Evolutionary conservation across 1,140 invertebrate genomes (phyloP).

Genomic region (Galendromus occidentalis): DNA sequence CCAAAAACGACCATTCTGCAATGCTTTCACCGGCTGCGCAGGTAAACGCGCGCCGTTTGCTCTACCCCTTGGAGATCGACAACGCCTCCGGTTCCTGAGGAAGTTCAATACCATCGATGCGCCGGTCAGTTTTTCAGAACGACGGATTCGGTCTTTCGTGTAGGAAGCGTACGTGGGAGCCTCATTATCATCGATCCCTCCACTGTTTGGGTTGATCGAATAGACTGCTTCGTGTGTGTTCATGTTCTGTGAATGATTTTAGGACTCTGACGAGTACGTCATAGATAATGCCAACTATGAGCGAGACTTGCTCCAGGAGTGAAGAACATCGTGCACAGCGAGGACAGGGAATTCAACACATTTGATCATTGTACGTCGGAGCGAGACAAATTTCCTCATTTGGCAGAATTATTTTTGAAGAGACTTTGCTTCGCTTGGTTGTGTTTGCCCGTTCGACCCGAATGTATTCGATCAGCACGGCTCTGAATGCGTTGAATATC

Average conservation of each 20-base stretch:
- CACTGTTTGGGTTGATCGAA: not conserved
- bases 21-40: not conserved
- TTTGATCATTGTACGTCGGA: too few relatives aligned
- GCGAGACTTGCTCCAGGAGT: not conserved
- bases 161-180: not conserved
- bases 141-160: not conserved
- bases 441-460: too few relatives aligned
- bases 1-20: conserved; percentile 4
- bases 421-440: too few relatives aligned
- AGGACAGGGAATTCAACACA: too few relatives aligned
- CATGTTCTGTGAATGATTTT: not conserved
- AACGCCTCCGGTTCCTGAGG: not conserved
- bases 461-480: too few relatives aligned
- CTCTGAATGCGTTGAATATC: too few relatives aligned
- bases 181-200: not conserved
- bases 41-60: not conserved
- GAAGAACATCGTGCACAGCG: not conserved
- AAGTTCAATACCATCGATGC: conserved; percentile 8
- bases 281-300: conserved; percentile 6
- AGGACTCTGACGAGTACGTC: conserved; percentile 8
- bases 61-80: not conserved
- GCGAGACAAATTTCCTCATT: too few relatives aligned
- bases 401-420: too few relatives aligned
- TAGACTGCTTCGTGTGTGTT: not conserved
- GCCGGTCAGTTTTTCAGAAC: not conserved